Base-by-base conservation (phyloP, 2,797 vertebrate species). In the Phoxinus dragarum region DNA sequence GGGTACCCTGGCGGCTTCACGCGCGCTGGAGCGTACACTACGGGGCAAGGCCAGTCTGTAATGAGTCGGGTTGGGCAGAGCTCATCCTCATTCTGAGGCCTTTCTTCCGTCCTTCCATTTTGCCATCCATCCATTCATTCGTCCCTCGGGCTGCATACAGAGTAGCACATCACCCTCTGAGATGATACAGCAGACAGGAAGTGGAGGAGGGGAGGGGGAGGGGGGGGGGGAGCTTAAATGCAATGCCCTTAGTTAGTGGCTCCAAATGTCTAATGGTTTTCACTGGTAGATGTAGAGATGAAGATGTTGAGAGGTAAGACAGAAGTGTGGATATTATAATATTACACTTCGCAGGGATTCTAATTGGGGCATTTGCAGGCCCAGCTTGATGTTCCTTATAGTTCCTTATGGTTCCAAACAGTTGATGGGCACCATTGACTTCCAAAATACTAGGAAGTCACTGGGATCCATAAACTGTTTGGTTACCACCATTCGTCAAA, bases 31-130 rank as follows among this genome's bases (percentile, higher is more conserved):
- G 88, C 61, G 12, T n/a, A 73, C 40, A 75, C 89, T 77, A 69
- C 21, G n/a, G 79, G 81, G 67, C 68, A 75, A 73, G 84, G 73
- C 54, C 54, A 72, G 72, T 11, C 68, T 80, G 54, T 85, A 80
- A 86, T 85, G 86, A 85, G 76, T 87, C 84, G 9, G 68, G 74
- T 85, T 36, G 67, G 84, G 79, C 61, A 84, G 74, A 87, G 42
- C 56, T 31, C 73, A 85, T 77, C 52, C 76, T 80, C 36, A 49
- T 80, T 74, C 67, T 61, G 73, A 85, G 2, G 31, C 76, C 38
- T 79, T 84, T 73, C 69, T 34, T 73, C 40, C 12, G 27, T 17
- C 66, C 49, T 69, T 86, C 47, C 49, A 52, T 82, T 85, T 75
- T 80, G 80, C 64, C 69, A 38, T 76, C 75, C 64, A 56, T 80